Base-by-base conservation (phyloP, 2,888 invertebrate genomes). In the Drosophila prolongata region DNA sequence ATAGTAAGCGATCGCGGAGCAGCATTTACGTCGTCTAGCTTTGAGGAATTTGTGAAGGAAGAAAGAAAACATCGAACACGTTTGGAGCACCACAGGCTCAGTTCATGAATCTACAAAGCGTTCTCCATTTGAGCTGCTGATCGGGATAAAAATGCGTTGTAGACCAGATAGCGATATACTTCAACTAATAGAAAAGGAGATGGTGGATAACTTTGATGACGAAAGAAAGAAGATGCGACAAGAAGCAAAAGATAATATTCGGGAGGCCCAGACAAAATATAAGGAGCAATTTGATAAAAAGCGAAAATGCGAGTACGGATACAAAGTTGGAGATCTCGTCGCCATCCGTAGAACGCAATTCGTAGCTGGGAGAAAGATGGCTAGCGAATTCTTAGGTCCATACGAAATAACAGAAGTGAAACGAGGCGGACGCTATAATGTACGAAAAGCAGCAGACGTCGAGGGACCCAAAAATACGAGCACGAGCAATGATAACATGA, bases 31-130 rank as follows among this genome's bases (percentile, higher is more conserved):
- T n/a, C n/a, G 37, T 37, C 37, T 37, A 37, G 37, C 37, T 37
- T 37, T 37, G 37, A 37, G 13, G 13, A 37, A 37, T 37, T 37
- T 37, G 37, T 37, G 6, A 37, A 37, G 37, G 13, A n/a, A n/a
- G n/a, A n/a, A 13, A 37, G 37, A 37, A 37, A 37, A 37, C 37
- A 37, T 37, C 13, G 13, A 37, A 37, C 37, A 37, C 37, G 37
- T 13, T 13, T 37, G 37, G 37, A 13, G 37, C 37, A 37, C 37
- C 37, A 37, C 37, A 13, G 16, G 42, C 43, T 19, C 43, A 16
- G 19, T 43, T 43, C 43, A 43, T 43, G 19, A 11, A 19, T 43
- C 43, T 43, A 43, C 43, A 19, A 43, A 43, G 43, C 43, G 43
- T 43, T 43, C 35, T 35, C 35, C 35, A 35, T 35, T 35, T 35